Percentiles rank a stretch among this genome's conserved stretches.
Evolutionary conservation across 2,888 invertebrate genomes (phyloP).

Genomic region (Melolontha melolontha): DNA sequence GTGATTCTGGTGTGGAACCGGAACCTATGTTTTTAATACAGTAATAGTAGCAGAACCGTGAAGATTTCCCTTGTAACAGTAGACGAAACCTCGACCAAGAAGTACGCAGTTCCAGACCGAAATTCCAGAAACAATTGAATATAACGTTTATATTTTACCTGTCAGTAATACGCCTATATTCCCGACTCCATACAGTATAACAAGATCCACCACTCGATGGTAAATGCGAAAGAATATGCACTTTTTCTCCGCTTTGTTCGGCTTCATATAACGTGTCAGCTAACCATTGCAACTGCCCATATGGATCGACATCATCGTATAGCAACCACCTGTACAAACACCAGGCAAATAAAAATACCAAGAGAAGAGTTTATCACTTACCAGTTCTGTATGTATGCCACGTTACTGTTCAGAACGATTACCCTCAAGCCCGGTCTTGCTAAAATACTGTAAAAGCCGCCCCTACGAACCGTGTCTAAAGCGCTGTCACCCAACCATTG

Average conservation of each 20-base stretch:
- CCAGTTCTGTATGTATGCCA: conserved; percentile 81
- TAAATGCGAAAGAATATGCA: conserved; percentile 87
- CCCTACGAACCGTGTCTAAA: conserved; percentile 70
- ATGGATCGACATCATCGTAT: conserved; percentile 75
- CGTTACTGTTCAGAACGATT: conserved; percentile 84
- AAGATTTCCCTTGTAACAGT: too few relatives aligned
- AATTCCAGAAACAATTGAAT: too few relatives aligned
- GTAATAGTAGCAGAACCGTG: too few relatives aligned
- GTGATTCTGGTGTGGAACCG: too few relatives aligned
- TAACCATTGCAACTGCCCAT: conserved; percentile 84
- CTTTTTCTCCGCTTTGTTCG: conserved; percentile 77
- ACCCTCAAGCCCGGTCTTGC: conserved; percentile 78
- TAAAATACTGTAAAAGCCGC: conserved; percentile 83
- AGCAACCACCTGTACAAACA: conserved; percentile 52
- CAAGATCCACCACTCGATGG: conserved; percentile 80
- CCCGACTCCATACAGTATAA: conserved; percentile 76
- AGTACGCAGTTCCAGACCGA: too few relatives aligned
- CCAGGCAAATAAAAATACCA: neutral
- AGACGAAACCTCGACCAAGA: too few relatives aligned
- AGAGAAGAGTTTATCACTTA: conserved; percentile 58
- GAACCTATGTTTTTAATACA: too few relatives aligned
- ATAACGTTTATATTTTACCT: conserved; percentile 46
- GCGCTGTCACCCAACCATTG: conserved; percentile 76
- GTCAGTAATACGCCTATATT: conserved; percentile 69
- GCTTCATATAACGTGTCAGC: conserved; percentile 77